phyloP scores from a whole-genome alignment of 2,113 vertebrate genomes.

The Arenaria interpres region DNA sequence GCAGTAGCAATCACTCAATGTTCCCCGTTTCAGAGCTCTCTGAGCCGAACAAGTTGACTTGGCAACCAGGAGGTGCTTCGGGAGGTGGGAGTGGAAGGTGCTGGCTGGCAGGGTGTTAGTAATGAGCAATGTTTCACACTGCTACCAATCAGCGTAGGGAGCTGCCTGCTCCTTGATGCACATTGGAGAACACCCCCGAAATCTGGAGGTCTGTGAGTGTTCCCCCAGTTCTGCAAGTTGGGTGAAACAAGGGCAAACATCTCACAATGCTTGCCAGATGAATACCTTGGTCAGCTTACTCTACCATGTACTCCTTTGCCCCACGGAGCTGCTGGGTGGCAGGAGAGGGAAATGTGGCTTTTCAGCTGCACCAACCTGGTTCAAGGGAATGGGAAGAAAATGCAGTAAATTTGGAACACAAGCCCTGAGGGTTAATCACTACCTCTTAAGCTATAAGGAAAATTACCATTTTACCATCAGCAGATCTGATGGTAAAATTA shows the following conservation, averaged over 20 bases:
- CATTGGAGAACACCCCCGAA: neutral
- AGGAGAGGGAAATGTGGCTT: neutral
- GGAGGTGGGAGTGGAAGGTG: neutral
- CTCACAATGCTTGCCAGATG: neutral
- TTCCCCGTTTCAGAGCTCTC: neutral
- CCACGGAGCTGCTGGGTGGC: neutral
- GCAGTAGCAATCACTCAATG: neutral
- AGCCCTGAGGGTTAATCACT: neutral
- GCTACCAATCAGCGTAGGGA: neutral
- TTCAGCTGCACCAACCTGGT: neutral
- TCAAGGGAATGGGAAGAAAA: neutral
- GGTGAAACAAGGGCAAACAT: neutral
- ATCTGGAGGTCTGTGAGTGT: neutral
- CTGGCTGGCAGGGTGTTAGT: neutral
- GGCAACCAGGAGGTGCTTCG: neutral
- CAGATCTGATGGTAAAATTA: too few species aligned
- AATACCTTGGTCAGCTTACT: neutral
- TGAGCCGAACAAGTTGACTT: neutral
- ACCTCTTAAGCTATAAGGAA: neutral
- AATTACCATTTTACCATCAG: neutral
- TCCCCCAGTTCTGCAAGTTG: neutral
- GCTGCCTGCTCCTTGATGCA: neutral
- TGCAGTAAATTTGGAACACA: neutral
- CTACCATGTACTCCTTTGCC: neutral
- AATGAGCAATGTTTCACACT: neutral